Evolutionary conservation across 2,113 vertebrate species (phyloP).

Genomic region (Dasyurus viverrinus): DNA sequence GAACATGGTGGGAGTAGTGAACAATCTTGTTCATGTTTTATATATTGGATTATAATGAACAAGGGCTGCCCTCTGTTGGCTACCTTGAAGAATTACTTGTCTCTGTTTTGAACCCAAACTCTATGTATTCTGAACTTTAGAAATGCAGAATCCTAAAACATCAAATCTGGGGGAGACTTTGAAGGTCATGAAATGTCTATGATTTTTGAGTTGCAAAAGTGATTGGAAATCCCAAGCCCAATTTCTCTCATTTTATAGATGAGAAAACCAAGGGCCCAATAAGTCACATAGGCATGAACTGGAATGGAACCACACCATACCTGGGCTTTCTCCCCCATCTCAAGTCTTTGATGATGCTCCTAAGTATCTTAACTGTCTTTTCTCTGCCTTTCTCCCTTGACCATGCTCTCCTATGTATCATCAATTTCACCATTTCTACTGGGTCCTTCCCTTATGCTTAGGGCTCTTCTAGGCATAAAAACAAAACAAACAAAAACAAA

Average conservation of each 20-base stretch:
- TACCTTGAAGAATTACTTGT: neutral
- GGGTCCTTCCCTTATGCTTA: neutral
- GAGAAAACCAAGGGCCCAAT: neutral
- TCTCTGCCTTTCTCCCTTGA: neutral
- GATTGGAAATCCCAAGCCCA: neutral
- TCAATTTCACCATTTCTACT: neutral
- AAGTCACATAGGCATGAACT: neutral
- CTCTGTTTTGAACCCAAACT: neutral
- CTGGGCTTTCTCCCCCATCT: too few relatives aligned
- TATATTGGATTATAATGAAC: neutral
- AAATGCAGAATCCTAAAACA: neutral
- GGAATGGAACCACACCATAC: neutral
- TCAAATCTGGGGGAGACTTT: neutral
- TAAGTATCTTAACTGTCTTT: neutral
- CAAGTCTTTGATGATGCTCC: neutral
- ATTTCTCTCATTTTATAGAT: neutral
- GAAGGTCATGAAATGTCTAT: neutral
- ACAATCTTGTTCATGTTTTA: neutral
- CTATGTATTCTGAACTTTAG: neutral
- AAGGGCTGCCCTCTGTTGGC: neutral
- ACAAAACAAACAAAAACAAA: neutral
- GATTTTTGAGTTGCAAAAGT: neutral
- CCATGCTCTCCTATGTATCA: neutral
- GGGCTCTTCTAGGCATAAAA: neutral
- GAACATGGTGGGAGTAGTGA: neutral